These are phyloP conservation scores for Phragmatobia fuliginosa DNA, from an alignment of 2,888 invertebrate genomes.

Conservation along the genomic window DNA sequence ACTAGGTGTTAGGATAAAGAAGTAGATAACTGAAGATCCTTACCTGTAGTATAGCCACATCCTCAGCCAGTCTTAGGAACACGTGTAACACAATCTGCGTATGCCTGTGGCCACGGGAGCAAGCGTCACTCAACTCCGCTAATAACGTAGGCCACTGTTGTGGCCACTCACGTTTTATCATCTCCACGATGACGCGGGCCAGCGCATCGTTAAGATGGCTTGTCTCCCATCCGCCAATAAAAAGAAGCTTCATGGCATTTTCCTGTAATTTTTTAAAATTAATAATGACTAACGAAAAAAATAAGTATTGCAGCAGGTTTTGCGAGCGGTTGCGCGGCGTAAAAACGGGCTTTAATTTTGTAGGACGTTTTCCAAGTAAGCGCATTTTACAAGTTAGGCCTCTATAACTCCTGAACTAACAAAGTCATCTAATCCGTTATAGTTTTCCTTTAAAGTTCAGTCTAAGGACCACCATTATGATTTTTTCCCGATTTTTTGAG, in stretches of 20 bases:
- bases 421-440: no score
- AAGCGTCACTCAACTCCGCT: constrained; percentile 93
- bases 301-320: background rate
- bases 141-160: constrained; percentile 97
- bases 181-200: constrained; percentile 97
- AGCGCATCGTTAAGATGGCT: constrained; percentile 94
- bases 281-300: background rate
- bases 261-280: constrained; percentile 83
- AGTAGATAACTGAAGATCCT: constrained; percentile 8
- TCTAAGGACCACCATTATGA: no score
- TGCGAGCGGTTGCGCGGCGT: no score
- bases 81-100: constrained; percentile 96
- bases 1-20: no score
- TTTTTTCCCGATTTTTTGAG: no score
- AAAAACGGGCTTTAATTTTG: no score
- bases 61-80: constrained; percentile 96
- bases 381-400: no score
- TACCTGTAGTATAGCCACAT: constrained; percentile 95
- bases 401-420: no score
- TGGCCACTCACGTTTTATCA: constrained; percentile 99
- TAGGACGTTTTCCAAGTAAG: no score
- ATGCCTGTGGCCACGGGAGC: constrained; percentile 93
- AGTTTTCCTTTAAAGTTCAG: no score
- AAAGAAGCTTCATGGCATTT: constrained; percentile 94
- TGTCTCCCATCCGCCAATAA: constrained; percentile 91